Percentiles rank a stretch among this genome's conserved stretches.
phyloP scores from a whole-genome alignment of 2,888 invertebrate species.

The Pyrgus malvae region DNA sequence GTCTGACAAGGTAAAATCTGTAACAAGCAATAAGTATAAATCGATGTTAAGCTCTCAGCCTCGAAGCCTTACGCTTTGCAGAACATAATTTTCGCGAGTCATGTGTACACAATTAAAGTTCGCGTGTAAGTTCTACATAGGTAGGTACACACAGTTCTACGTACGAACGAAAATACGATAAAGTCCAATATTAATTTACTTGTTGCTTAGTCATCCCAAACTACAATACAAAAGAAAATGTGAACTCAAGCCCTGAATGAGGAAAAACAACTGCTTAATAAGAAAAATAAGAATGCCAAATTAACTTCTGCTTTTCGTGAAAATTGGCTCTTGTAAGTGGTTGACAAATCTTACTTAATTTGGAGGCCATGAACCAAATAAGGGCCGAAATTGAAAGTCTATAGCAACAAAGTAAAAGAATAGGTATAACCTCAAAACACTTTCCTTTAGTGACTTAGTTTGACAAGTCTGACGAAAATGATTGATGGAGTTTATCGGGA shows the following conservation, averaged over 20 bases:
- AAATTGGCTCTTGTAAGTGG: no score
- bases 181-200: constrained; percentile 38
- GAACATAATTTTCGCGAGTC: constrained; percentile 48
- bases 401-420: no score
- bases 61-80: constrained; percentile 21
- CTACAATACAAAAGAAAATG: background rate
- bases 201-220: constrained; percentile 34
- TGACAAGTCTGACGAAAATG: no score
- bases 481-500: no score
- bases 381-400: no score
- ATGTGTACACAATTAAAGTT: constrained; percentile 66
- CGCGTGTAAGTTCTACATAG: constrained; percentile 13
- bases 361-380: no score
- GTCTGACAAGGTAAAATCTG: no score
- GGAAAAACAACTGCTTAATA: background rate
- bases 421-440: no score
- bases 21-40: no score
- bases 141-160: constrained; percentile 31
- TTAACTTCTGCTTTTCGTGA: background rate
- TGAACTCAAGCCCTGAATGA: background rate
- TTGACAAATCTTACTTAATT: no score
- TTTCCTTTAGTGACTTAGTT: no score
- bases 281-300: background rate
- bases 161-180: constrained; percentile 30
- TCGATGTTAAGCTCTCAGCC: constrained; percentile 16